Evolutionary conservation across 2,888 invertebrate genomes (phyloP).

Genomic region (Chymomyza caudatula): DNA sequence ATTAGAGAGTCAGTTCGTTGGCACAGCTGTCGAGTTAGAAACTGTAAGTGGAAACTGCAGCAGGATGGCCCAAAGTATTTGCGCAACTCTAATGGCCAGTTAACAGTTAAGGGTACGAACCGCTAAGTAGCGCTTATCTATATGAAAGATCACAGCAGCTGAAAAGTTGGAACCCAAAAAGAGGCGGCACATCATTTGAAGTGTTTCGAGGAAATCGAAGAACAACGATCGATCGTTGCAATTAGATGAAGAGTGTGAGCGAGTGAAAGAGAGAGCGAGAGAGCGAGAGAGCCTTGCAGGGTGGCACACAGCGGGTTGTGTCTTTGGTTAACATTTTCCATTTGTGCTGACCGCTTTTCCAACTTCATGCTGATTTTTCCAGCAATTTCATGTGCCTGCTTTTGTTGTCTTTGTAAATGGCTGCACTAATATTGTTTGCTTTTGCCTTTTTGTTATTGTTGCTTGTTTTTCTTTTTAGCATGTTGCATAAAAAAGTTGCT

Average conservation of each 20-base stretch:
- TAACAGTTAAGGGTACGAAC: neutral
- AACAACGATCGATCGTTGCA: neutral
- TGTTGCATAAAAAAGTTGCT: conserved; percentile 1
- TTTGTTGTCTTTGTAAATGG: conserved; percentile 22
- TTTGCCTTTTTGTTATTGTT: neutral
- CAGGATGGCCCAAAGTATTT: neutral
- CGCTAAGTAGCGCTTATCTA: conserved; percentile 26
- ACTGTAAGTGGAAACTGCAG: too few relatives aligned
- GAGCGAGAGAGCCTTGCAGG: too few relatives aligned
- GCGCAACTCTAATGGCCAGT: neutral
- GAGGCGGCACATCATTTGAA: conserved; percentile 17
- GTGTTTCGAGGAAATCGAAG: neutral
- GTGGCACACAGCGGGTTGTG: conserved; percentile 30
- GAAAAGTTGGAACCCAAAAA: conserved; percentile 9
- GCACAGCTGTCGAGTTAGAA: conserved; percentile 5
- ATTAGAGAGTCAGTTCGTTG: conserved; percentile 22
- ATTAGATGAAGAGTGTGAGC: neutral
- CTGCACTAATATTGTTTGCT: neutral
- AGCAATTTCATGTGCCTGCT: conserved; percentile 39
- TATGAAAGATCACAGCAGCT: conserved; percentile 35
- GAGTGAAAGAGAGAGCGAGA: neutral
- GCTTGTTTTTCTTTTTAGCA: conserved; percentile 13
- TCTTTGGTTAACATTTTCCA: neutral
- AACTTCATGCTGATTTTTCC: conserved; percentile 37
- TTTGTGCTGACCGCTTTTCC: conserved; percentile 10